Evolutionary conservation across 2,797 vertebrate genomes (phyloP), one percentile per base, ranked within the genome.

Genomic region (Jordanella pulchra): DNA sequence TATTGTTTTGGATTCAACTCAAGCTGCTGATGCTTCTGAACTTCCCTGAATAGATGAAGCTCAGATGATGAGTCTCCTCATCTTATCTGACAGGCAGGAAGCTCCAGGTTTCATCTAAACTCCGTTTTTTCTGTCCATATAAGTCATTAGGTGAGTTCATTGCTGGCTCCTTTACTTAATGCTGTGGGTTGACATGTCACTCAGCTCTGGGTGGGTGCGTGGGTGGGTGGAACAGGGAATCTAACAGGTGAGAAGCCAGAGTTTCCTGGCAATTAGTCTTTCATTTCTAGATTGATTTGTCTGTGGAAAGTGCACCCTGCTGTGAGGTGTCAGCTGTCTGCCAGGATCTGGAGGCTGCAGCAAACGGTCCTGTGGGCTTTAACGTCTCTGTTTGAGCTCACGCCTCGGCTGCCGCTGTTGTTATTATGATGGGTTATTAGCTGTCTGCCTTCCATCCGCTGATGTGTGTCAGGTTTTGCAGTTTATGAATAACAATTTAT

Each of bases 371-470:
- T 74, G 77, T 76, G 71, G 72, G 35, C 64, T 73, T 77, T 69
- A 53, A 61, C 63, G 51, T 76, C 80, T 83, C 81, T 69, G 85
- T 78, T 86, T 80, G 78, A 87, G 74, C 67, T 78, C 78, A 58
- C 53, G 71, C 68, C 72, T 66, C 82, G 79, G 77, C 86, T 83
- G 84, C 72, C 63, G 30, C 80, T 74, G 67, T 91, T 90, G 63
- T 89, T 86, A 80, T 90, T 90, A 85, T 90, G 86, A 90, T 90
- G 86, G 79, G 81, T 89, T 92, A 88, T 90, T 91, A 84, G 76
- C 85, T 81, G 87, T 87, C 83, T 86, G 82, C 77, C 76, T 84
- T 70, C 65, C 67, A 67, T 86, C 60, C 78, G 74, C 73, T 69
- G 72, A 63, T 63, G 60, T 72, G 65, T 75, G 79, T 76, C 66